phyloP scores from a whole-genome alignment of 2,797 vertebrate genomes.

The Schizopygopsis malacanthus region DNA sequence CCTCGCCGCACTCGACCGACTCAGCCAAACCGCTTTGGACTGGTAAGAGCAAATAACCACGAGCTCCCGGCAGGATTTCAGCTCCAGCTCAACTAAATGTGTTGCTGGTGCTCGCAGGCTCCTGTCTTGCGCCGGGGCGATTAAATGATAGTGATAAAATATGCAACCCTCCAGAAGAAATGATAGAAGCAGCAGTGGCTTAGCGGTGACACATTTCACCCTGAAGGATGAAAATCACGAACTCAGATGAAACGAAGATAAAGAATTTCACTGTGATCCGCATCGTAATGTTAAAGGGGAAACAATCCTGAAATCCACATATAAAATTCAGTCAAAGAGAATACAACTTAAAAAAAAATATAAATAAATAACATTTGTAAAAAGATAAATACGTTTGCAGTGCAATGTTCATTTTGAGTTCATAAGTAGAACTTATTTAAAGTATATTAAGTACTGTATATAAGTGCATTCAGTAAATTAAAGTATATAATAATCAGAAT shows the following conservation, averaged over 20 bases:
- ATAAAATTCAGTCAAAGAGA: not conserved
- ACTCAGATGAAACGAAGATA: slow-evolving; percentile 3
- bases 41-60: slow-evolving; percentile 60
- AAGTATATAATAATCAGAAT: not conserved
- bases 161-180: slow-evolving; percentile 46
- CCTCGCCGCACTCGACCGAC: slow-evolving; percentile 3
- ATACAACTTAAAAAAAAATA: not conserved
- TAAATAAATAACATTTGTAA: not conserved
- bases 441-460: not conserved
- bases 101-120: slow-evolving; percentile 37
- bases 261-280: not conserved
- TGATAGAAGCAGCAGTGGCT: slow-evolving; percentile 25
- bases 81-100: slow-evolving; percentile 44
- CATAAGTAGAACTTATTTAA: not conserved
- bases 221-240: slow-evolving; percentile 38
- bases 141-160: slow-evolving; percentile 55
- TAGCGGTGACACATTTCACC: slow-evolving; percentile 36
- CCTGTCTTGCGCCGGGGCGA: slow-evolving; percentile 45
- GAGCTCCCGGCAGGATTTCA: slow-evolving; percentile 52
- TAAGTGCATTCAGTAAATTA: not conserved
- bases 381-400: too few relatives aligned
- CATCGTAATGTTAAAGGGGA: not conserved
- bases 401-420: not conserved
- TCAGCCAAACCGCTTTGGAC: slow-evolving; percentile 55
- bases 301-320: not conserved